These are phyloP conservation scores for Cheilosia impressa DNA, from an alignment of 2,888 invertebrate genomes.

Conservation along the genomic window DNA sequence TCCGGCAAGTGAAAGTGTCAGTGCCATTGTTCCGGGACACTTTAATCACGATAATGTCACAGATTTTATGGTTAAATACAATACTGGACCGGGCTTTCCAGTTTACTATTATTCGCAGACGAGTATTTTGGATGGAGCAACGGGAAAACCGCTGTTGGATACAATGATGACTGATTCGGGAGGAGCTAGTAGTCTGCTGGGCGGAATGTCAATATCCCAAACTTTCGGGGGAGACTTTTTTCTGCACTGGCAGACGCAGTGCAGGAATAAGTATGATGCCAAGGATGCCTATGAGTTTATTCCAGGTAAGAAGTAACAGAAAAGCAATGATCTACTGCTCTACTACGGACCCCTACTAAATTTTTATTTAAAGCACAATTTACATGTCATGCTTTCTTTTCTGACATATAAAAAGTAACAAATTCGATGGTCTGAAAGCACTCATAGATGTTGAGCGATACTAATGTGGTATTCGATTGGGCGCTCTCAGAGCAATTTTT, in stretches of 20 bases:
- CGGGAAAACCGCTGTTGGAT: constrained; percentile 81
- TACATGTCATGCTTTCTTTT: too few species aligned
- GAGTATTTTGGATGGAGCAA: constrained; percentile 81
- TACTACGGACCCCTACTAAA: too few species aligned
- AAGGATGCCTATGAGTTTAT: constrained; percentile 85
- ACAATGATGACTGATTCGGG: constrained; percentile 83
- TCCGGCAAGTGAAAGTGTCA: constrained; percentile 88
- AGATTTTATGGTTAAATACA: constrained; percentile 90
- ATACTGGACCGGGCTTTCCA: constrained; percentile 88
- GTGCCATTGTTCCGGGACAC: constrained; percentile 91
- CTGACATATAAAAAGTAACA: too few species aligned
- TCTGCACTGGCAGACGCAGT: constrained; percentile 90
- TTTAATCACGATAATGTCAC: constrained; percentile 91
- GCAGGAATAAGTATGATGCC: constrained; percentile 83
- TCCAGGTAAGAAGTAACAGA: constrained; percentile 78
- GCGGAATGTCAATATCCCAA: constrained; percentile 83
- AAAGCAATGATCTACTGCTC: not conserved
- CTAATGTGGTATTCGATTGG: too few species aligned
- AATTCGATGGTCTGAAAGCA: too few species aligned
- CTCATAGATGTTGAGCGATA: too few species aligned
- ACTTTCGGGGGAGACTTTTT: constrained; percentile 90
- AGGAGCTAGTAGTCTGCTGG: constrained; percentile 82
- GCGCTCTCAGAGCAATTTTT: too few species aligned
- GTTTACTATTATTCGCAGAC: constrained; percentile 89
- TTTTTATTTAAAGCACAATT: too few species aligned